Conservation (phyloP, 2,797 vertebrate species). For the Meriones psammophilus region DNA sequence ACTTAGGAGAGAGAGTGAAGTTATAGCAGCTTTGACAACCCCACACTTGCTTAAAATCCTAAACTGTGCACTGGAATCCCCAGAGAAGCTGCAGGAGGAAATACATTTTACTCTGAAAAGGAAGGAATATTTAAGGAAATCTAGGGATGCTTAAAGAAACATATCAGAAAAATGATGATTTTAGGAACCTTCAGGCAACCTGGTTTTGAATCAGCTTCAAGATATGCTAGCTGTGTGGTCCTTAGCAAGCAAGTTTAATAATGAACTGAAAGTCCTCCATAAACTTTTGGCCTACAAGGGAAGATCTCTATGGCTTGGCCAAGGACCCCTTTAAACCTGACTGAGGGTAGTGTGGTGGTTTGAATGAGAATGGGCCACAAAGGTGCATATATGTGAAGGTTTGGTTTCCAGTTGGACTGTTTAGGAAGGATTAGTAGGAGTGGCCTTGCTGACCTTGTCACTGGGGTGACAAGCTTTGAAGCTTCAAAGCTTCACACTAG, state of each 20-base stretch:
- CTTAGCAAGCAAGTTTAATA: neutral
- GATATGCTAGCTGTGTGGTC: neutral
- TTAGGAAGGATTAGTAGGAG: neutral
- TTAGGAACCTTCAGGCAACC: neutral
- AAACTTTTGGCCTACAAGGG: neutral
- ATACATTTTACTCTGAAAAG: neutral
- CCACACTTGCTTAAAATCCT: neutral
- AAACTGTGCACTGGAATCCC: neutral
- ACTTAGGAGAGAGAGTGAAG: neutral
- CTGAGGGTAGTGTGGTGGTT: neutral
- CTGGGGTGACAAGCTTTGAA: neutral
- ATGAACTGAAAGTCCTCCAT: neutral
- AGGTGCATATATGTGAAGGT: neutral
- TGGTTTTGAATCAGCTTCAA: neutral
- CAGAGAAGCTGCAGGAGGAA: neutral
- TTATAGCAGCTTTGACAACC: no score
- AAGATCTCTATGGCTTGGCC: neutral
- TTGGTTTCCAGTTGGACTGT: neutral
- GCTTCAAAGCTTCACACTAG: neutral
- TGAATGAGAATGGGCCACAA: neutral
- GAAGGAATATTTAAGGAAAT: neutral
- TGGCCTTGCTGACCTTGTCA: neutral
- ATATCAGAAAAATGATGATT: neutral
- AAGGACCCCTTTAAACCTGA: neutral
- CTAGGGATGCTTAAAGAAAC: constrained; percentile 5